Evolutionary conservation across 1,140 invertebrate genomes (phyloP), one percentile per base, ranked within the genome.

Genomic region (Aphidius ervi): DNA sequence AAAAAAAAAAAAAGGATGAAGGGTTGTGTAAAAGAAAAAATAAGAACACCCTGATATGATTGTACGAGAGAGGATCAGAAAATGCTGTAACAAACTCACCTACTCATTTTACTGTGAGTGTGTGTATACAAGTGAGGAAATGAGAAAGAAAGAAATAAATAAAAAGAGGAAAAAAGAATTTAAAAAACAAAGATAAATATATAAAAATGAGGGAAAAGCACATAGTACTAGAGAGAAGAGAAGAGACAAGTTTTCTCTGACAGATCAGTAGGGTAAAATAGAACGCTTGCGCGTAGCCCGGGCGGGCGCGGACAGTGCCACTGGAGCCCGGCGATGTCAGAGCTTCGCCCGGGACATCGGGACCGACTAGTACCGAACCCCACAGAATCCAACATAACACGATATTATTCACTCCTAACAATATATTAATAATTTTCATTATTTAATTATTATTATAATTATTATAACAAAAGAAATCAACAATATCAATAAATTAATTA

Each of bases 281-380:
- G 69, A 68, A 74, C 76, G 77, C 77, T 70, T 78, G 77, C 77
- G 77, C 76, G 76, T 66, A 76, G 74, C 76, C 74, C 74, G 75
- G 74, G 71, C 76, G 72, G 73, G 74, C 74, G 75, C 75, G 75
- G 77, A 74, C 73, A 78, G 76, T 77, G 74, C 74, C 75, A 77
- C 73, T 73, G 73, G 71, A 78, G 74, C 76, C 76, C 74, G 75
- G 75, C 76, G 74, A 75, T 77, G 52, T 78, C 74, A 77, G 77
- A 79, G 77, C 77, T 79, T 77, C 77, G 77, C 76, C 77, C 77
- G 77, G 76, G 77, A 73, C 76, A 75, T 76, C 75, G 71, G 70
- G 70, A 71, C 23, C 70, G 70, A 70, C 69, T 67, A 71, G 70
- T 68, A 70, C 54, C 61, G 54, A 49, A 58, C 49, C 59, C 59